Evolutionary conservation across 1,140 invertebrate genomes (phyloP), one percentile per base, ranked within the genome.

Genomic region (Acromyrmex heyeri): DNA sequence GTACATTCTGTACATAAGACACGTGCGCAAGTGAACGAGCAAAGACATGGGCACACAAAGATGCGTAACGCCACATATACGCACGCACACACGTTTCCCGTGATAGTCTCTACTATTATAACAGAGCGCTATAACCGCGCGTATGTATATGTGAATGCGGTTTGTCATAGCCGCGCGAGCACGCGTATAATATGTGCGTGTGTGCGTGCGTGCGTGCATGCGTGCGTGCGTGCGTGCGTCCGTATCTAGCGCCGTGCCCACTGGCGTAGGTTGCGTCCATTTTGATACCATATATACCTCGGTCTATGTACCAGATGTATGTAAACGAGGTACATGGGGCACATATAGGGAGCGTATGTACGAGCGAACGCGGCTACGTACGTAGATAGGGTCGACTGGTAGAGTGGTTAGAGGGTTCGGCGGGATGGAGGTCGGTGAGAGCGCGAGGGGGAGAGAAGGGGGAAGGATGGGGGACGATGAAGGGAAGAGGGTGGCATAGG

Each of bases 241-340:
- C 85, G 86, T 90, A 87, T 88, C 88, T 89, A 89, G 82, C 87
- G 65, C 88, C 72, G 89, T 90, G 85, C 89, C 88, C 87, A 91
- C 88, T 89, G 85, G 86, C 90, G 89, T 91, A 86, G 86, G 81
- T 90, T 81, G 89, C 88, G 89, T 93, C 91, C 92, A 93, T 93
- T 93, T 93, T 92, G 92, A 93, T 93, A 92, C 90, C 91, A 91
- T 44, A 44, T 44, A 44, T 90, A 93, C 83, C 79, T 91, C 88
- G 67, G 86, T 86, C 72, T 89, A 92, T 91, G 88, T 91, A 88
- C 83, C 69, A 76, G 87, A 82, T 73, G 82, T 87, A 91, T 88
- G 81, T 91, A 83, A 87, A 67, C 86, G 77, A 82, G 81, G 69
- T 73, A 88, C 85, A 86, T 90, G 82, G 82, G 77, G 69, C 67